Base-by-base conservation (phyloP, 2,797 vertebrate genomes). In the Microctenopoma stevenorrisi region DNA sequence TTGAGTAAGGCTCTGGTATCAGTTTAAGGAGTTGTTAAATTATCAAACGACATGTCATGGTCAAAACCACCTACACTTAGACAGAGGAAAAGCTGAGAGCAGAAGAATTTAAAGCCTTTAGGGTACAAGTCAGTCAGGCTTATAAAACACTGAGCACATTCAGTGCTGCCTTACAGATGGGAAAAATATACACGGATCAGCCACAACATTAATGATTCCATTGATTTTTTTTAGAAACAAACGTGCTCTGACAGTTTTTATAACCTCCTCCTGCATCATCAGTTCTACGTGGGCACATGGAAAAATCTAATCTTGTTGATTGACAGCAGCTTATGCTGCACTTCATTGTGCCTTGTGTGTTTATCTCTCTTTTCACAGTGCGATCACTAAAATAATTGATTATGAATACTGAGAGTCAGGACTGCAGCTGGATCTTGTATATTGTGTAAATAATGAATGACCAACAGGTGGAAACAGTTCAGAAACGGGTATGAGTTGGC, bases 31-130 rank as follows among this genome's bases (percentile, higher is more conserved):
- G 15, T 37, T 55, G 25, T 25, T 48, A 52, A 62, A 57, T 62
- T 61, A 70, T 76, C 64, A 58, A 62, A 76, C 5, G 10, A 53
- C 14, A 38, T 35, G 33, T 47, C 52, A 16, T 8, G 7, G 46
- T 58, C 0, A 2, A 71, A 40, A 44, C 28, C 13, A 3, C 33
- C 25, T 22, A 14, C 18, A 57, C 14, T 16, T 6, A 57, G 30
- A 57, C 7, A n/a, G 13, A 38, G 10, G 7, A 25, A 40, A 33
- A 16, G 15, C 18, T 30, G 15, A 35, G 59, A 46, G 28, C 33
- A 5, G 56, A 62, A 25, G 37, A 30, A 54, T 73, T 66, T 53
- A 16, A 62, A 52, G 37, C 26, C 58, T 38, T 59, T 48, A 16
- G 6, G 14, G 28, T 47, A 54, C 13, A 33, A 51, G 48, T 49